Percentiles rank a stretch among this genome's conserved stretches.
Evolutionary conservation across 2,113 vertebrate genomes (phyloP).

Genomic region (Henicopernis longicauda): DNA sequence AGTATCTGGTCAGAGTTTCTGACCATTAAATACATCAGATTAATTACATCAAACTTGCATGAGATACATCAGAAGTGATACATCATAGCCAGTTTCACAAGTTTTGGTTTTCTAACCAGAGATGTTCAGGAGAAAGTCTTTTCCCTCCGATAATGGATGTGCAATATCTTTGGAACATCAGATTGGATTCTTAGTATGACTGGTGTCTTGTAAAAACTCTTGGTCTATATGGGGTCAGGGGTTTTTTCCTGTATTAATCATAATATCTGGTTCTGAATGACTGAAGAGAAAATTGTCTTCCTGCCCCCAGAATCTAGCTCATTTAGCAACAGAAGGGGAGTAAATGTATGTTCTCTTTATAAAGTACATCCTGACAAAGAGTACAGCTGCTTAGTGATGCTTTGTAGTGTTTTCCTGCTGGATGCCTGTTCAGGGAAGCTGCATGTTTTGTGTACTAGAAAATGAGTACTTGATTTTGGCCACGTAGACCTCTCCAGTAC

Average conservation of each 20-base stretch:
- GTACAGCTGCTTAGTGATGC: background rate
- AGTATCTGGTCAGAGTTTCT: background rate
- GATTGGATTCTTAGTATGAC: background rate
- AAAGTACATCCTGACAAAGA: background rate
- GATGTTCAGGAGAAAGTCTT: background rate
- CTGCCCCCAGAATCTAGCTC: background rate
- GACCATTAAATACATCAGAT: background rate
- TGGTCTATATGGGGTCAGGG: background rate
- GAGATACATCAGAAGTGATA: background rate
- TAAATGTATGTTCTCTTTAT: background rate
- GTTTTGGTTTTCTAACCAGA: background rate
- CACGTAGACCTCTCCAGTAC: background rate
- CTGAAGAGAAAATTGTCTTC: background rate
- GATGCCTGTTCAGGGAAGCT: background rate
- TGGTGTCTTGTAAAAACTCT: background rate
- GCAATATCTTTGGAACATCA: background rate
- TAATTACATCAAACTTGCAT: background rate
- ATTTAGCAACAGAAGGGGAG: background rate
- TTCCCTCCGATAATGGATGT: background rate
- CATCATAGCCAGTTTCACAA: background rate
- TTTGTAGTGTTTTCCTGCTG: background rate
- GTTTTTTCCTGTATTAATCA: background rate
- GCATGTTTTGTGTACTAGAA: background rate
- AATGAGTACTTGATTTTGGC: background rate
- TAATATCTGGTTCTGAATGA: background rate